These are phyloP conservation scores for Tipula lateralis DNA, from an alignment of 2,888 invertebrate species.

Conservation along the genomic window DNA sequence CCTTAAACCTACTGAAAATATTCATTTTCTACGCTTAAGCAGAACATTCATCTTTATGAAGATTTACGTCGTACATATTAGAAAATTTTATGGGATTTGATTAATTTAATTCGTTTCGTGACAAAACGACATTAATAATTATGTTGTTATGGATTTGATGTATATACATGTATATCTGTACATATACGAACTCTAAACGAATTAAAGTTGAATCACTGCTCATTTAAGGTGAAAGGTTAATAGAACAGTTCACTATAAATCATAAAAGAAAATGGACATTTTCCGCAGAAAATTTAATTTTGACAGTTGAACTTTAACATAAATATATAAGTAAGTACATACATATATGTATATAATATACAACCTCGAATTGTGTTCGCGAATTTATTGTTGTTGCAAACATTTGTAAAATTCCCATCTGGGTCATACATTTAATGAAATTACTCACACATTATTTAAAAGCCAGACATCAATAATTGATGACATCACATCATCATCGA, in stretches of 20 bases:
- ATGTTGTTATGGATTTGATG: not conserved
- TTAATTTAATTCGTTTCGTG: constrained; percentile 1
- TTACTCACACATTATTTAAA: not conserved
- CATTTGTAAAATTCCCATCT: not conserved
- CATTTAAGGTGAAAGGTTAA: not conserved
- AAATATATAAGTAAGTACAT: not conserved
- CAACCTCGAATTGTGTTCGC: not conserved
- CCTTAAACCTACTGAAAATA: not conserved
- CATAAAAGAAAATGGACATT: not conserved
- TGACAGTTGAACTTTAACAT: not conserved
- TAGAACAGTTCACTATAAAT: not conserved
- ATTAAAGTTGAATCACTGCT: not conserved
- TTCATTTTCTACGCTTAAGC: not conserved
- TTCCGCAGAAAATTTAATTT: not conserved
- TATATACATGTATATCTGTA: not conserved
- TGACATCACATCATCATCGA: not conserved
- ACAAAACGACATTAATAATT: not conserved
- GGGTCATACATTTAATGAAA: not conserved
- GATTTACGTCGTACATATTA: not conserved
- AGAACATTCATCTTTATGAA: not conserved
- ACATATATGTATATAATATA: too few species aligned
- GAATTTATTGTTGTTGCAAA: not conserved
- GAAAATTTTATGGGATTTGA: not conserved
- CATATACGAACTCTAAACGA: not conserved
- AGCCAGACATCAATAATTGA: constrained; percentile 9